Conservation (phyloP, 92 coral and sea anemone genomes). For the Zoanthus sociatus region DNA sequence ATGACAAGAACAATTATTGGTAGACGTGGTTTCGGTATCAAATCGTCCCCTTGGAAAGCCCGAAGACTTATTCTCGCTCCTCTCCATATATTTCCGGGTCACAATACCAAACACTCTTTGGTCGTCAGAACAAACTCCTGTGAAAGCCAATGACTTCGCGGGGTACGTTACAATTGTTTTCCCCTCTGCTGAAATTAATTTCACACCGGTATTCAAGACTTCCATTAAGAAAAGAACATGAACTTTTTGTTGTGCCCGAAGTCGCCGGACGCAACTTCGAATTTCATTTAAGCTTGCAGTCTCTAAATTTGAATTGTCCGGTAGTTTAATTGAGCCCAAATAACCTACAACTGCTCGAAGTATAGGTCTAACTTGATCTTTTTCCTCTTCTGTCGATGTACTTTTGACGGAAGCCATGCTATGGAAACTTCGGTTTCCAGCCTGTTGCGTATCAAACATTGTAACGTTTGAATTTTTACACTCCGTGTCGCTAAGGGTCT, state of each 20-base stretch:
- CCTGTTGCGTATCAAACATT: slow-evolving; percentile 38
- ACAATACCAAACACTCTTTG: slow-evolving; percentile 93
- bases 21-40: slow-evolving; percentile 57
- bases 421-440: slow-evolving; percentile 68
- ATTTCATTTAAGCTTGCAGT: slow-evolving; percentile 82
- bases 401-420: slow-evolving; percentile 48
- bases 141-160: slow-evolving; percentile 80
- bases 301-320: slow-evolving; percentile 78
- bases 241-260: slow-evolving; percentile 83
- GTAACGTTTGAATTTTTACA: slow-evolving; percentile 40
- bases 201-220: slow-evolving; percentile 77
- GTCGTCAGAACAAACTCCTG: slow-evolving; percentile 94
- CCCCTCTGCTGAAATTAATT: slow-evolving; percentile 70
- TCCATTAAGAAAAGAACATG: slow-evolving; percentile 82
- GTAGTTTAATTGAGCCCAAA: slow-evolving; percentile 94
- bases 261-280: slow-evolving; percentile 89
- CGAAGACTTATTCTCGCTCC: slow-evolving; percentile 42
- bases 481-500: slow-evolving; percentile 72
- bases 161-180: slow-evolving; percentile 88
- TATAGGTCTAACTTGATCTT: slow-evolving; percentile 55
- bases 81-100: slow-evolving; percentile 76
- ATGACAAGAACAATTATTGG: slow-evolving; percentile 89
- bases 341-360: slow-evolving; percentile 84
- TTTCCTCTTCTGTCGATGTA: slow-evolving; percentile 35
- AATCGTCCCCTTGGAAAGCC: slow-evolving; percentile 68